Base-by-base conservation (phyloP, 2,888 invertebrate species). In the Orgyia antiqua region DNA sequence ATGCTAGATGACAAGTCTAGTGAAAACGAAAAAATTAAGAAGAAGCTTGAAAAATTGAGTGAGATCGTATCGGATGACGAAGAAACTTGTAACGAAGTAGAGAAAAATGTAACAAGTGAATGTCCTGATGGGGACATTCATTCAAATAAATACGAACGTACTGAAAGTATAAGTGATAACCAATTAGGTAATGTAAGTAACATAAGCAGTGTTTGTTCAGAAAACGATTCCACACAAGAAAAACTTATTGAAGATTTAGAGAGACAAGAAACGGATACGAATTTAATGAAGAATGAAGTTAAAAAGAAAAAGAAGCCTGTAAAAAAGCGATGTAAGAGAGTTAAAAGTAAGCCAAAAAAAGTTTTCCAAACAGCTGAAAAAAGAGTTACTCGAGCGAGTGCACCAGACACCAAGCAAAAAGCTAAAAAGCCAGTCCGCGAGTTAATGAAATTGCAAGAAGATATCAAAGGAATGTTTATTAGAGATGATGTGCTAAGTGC, bases 401-500 rank as follows among this genome's bases (percentile, higher is more conserved):
- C 49, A 21, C 39, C 39, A 2, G 29, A 33, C 13, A 37, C 38
- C 4, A 56, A 58, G 43, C 40, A 36, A 9, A 49, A 43, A 26
- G 12, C 45, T 33, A 68, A 78, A 46, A 74, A 72, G 45, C 56
- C 48, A 19, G 64, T 63, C 29, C 68, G 72, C 39, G 92, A 92
- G 52, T 58, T 93, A 27, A 88, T 90, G 51, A 83, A 87, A 62
- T 72, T 93, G 1, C 92, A 92, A 45, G 90, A 91, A 40, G 91
- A 92, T 46, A 89, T 92, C 23, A 88, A 90, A 48, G 91, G 92
- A 54, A 92, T 91, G 89, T 91, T 91, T 53, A 89, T 91, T 31
- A 86, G 88, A 43, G 88, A 91, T 42, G 91, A 89, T 15, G 88
- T 92, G 27, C 49, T 82, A 31, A 77, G 89, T 29, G 88, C 90